Evolutionary conservation across 2,797 vertebrate species (phyloP), one percentile per base, ranked within the genome.

Genomic region (Notoglanidium macrostoma): DNA sequence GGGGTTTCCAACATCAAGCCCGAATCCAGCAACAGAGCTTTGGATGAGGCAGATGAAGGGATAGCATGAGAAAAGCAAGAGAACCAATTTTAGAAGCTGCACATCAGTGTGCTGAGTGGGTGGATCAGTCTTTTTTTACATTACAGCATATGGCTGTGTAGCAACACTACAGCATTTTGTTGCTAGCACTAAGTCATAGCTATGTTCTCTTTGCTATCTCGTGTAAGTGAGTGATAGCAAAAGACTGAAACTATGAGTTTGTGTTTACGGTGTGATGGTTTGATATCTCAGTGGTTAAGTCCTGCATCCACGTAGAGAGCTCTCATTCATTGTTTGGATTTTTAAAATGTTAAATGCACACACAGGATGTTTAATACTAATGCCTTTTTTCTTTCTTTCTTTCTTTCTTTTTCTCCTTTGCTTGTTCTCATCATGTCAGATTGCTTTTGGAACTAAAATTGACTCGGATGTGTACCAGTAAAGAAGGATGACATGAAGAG

Each of bases 31-130:
- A 84, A 86, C 72, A n/a, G 46, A 70, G 86, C 78, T 83, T 85
- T 77, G 57, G 85, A 84, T 73, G 73, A 89, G 79, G 83, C 83
- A 87, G 81, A 80, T 87, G 57, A 89, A 88, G 82, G 67, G 59
- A 80, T 79, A 49, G n/a, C 55, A 68, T 73, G 79, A 54, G 32
- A 78, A 89, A 89, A 84, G 63, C 79, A 21, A 65, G 67, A 61
- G 84, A 85, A 81, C 76, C 83, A 65, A 85, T 85, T 88, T 88
- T 88, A 88, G 87, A 85, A 80, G 80, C 73, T 59, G 73, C 67
- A 84, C 61, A 63, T 85, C 77, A 70, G 84, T 79, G 84, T 79
- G 70, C 85, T 68, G 82, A 87, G 73, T 54, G 61, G 77, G 79
- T 49, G 32, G 54, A 85, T 85, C 44, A 15, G 61, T 80, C 86